Percentiles rank a stretch among this genome's conserved stretches.
Evolutionary conservation across 2,113 vertebrate species (phyloP).

Genomic region (Oophaga pumilio): DNA sequence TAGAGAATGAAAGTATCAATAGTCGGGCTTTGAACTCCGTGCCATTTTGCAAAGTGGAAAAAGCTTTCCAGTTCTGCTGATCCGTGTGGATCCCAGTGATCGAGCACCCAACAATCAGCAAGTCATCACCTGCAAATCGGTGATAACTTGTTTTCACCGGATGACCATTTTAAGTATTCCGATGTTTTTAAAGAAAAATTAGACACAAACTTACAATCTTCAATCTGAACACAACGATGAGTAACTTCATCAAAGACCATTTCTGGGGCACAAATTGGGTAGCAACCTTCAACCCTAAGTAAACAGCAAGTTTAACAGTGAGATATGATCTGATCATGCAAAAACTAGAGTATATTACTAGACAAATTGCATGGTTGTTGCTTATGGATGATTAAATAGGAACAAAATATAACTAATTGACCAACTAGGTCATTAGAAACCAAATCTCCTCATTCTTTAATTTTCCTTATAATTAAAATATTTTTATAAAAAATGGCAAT

Average conservation of each 20-base stretch:
- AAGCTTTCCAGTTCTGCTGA: no score
- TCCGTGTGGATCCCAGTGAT: no score
- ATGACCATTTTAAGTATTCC: no score
- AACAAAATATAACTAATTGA: neutral
- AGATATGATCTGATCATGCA: neutral
- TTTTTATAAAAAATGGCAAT: neutral
- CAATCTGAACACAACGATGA: conserved; percentile 48
- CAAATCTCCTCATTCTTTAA: neutral
- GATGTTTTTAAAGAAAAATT: neutral
- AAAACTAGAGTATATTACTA: neutral
- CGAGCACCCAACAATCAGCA: no score
- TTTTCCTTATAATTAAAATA: neutral
- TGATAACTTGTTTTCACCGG: no score
- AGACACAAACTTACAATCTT: conserved; percentile 55
- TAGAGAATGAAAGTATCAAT: no score
- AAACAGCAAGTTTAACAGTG: neutral
- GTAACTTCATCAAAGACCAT: conserved; percentile 58
- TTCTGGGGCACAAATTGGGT: conserved; percentile 51
- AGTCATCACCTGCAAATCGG: no score
- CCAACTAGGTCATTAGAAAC: neutral
- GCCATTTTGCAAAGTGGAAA: no score
- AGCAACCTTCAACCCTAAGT: conserved; percentile 59
- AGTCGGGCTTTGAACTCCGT: no score
- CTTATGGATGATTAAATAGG: neutral
- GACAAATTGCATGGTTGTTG: neutral